Evolutionary conservation across 2,888 invertebrate species (phyloP), one percentile per base, ranked within the genome.

Genomic region (Epirrita christyi): DNA sequence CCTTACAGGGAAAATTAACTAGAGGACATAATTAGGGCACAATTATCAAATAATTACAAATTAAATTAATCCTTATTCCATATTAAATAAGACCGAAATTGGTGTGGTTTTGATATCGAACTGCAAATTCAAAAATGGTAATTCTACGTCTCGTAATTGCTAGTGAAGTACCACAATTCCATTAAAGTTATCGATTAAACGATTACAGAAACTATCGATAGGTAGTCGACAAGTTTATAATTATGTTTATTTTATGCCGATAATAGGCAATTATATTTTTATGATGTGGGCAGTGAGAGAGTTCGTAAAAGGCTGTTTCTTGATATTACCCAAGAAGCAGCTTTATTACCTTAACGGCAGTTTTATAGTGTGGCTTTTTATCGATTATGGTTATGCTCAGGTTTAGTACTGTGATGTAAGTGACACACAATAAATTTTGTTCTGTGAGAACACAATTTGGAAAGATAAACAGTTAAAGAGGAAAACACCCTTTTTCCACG

Each of bases 1-100:
- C 78, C 77, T 78, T 78, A 70, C 75, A 53, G 58, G 68, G 67
- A 75, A 80, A 82, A 85, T 81, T 81, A 83, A 80, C 75, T 75
- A 72, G 59, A 69, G 70, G 69, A 71, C 69, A 71, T 68, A 63
- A 67, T 65, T 67, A 63, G 47, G 47, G 4, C 27, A n/a, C 28
- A 5, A 14, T 11, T 11, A 36, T 15, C 28, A 6, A 34, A 0
- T 36, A 9, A 1, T 4, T 28, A 15, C 11, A 1, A 47, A 27
- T 21, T 2, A 46, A 36, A 43, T 29, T 36, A 15, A 40, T n/a
- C 28, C 6, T 28, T 8, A 41, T 28, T 0, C n/a, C 36, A 7
- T 48, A 41, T 11, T 21, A 2, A 15, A 6, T 46, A 58, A 49
- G 42, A 13, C 38, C 32, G 15, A 52, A 55, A 28, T 29, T 34